Evolutionary conservation across 2,113 vertebrate genomes (phyloP).

Genomic region (Stigmatopora nigra): DNA sequence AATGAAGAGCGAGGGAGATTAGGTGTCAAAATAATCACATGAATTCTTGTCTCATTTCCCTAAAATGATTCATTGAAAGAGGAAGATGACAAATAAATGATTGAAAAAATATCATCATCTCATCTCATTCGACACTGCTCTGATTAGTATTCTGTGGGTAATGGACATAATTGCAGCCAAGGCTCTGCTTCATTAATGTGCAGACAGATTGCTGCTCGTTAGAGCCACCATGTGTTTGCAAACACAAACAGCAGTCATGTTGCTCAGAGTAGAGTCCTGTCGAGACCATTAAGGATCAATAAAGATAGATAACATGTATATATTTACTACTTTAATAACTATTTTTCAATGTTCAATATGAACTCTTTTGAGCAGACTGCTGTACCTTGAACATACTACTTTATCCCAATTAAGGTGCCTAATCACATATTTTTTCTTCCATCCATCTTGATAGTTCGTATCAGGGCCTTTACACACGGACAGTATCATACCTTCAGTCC

Average conservation of each 20-base stretch:
- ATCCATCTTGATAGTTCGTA: background rate
- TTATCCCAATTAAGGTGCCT: background rate
- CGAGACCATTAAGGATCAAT: slow-evolving; percentile 25
- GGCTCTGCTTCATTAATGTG: slow-evolving; percentile 36
- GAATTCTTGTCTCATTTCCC: slow-evolving; percentile 27
- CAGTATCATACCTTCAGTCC: background rate
- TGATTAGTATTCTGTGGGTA: slow-evolving; percentile 52
- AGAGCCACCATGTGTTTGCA: slow-evolving; percentile 58
- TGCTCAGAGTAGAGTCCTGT: slow-evolving; percentile 16
- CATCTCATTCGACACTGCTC: slow-evolving; percentile 37
- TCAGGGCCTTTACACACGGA: too few relatives aligned
- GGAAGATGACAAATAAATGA: slow-evolving; percentile 14
- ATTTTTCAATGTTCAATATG: background rate
- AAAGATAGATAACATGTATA: slow-evolving; percentile 6
- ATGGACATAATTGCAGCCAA: slow-evolving; percentile 49
- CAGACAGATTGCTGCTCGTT: slow-evolving; percentile 47
- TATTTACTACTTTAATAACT: background rate
- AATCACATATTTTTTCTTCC: background rate
- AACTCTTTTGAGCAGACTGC: background rate
- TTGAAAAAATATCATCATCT: slow-evolving; percentile 41
- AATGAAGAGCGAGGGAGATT: background rate
- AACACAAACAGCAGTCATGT: slow-evolving; percentile 42
- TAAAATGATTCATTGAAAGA: slow-evolving; percentile 43
- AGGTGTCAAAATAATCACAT: slow-evolving; percentile 26
- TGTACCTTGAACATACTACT: background rate